These are phyloP conservation scores for Allophyes oxyacanthae DNA, from an alignment of 2,888 invertebrate genomes.

Conservation along the genomic window DNA sequence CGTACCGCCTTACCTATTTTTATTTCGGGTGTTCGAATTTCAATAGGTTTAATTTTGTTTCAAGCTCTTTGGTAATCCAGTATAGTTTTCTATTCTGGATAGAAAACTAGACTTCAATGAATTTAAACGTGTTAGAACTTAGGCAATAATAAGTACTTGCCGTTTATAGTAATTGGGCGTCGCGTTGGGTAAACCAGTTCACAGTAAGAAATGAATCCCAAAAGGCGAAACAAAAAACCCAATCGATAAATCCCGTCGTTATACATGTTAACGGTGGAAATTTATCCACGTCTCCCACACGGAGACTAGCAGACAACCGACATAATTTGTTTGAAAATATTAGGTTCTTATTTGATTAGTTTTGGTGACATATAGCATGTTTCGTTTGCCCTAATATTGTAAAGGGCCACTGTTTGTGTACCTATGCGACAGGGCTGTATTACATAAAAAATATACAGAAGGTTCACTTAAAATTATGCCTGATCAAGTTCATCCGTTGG, in stretches of 20 bases:
- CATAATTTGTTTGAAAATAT: constrained; percentile 36
- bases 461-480: too few species aligned
- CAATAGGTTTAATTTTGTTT: constrained; percentile 15
- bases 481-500: too few species aligned
- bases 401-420: constrained; percentile 35
- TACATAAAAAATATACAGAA: too few species aligned
- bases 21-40: constrained; percentile 23
- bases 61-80: constrained; percentile 7
- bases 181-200: too few species aligned
- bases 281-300: constrained; percentile 40
- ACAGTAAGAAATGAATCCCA: too few species aligned
- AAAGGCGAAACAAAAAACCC: too few species aligned
- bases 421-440: neutral
- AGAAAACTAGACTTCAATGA: too few species aligned
- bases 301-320: constrained; percentile 12
- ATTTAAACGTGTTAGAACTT: too few species aligned
- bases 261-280: constrained; percentile 34
- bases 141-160: too few species aligned
- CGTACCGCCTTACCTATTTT: constrained; percentile 13
- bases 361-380: constrained; percentile 31
- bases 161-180: too few species aligned
- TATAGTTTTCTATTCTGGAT: neutral
- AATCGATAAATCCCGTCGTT: too few species aligned
- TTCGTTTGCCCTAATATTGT: constrained; percentile 40
- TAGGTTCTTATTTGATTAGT: constrained; percentile 37